Base-by-base conservation (phyloP, 1,140 invertebrate genomes). In the Muscidifurax raptorellus region DNA sequence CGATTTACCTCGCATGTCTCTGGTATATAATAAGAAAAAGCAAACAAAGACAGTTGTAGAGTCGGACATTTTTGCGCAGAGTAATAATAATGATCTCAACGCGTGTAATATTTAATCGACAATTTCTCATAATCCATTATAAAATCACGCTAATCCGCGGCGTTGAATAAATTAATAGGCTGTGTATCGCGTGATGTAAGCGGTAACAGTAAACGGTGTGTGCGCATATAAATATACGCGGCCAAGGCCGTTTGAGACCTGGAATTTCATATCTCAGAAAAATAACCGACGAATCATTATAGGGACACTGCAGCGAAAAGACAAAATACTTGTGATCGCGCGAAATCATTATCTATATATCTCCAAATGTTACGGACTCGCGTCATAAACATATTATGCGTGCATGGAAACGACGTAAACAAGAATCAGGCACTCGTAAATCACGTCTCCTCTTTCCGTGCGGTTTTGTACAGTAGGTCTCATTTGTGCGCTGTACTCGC, bases 51-150 rank as follows among this genome's bases (percentile, higher is more conserved):
- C 13, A 52, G 2, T 1, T 1, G 0, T 12, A 12, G 47, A 52
- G 18, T 59, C 18, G 18, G 4, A 18, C 3, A 59, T n/a, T 59
- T n/a, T 59, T 7, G 47, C 13, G 47, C 15, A 6, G 9, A 22
- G 6, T n/a, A 59, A 59, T 59, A 59, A 59, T n/a, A 59, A 78
- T 18, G 18, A 18, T n/a, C 0, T 10, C 5, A 28, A 72, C 25
- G 18, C 28, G 13, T 25, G 0, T 5, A 67, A 67, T 22, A 22
- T 66, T 22, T 67, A 67, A 79, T 79, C 59, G 12, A 3, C 40
- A 3, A 67, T 67, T 79, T 79, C 67, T 79, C 30, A 64, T 27
- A 71, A 80, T 80, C 36, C n/a, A 36, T 74, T 74, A 82, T 74
- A 74, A 82, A 74, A 74, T 74, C 44, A 3, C 15, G 28, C 18